A percentile compares a stretch with the other conserved stretches of the same genome.
phyloP scores from a whole-genome alignment of 1,140 invertebrate species.

The Amphibalanus amphitrite region DNA sequence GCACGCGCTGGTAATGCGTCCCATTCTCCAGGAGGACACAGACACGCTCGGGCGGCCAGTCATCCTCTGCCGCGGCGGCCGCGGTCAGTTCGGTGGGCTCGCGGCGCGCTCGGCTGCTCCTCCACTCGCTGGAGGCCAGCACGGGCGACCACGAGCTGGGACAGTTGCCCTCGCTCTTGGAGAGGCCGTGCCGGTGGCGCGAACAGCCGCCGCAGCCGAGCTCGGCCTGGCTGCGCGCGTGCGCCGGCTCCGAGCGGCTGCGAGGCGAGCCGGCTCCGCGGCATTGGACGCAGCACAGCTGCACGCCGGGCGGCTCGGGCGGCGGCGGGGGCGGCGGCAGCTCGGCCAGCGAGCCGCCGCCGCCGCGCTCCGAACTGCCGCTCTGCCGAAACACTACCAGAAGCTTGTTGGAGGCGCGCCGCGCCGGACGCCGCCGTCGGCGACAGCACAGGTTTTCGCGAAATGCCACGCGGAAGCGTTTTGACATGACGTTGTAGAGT shows the following conservation, averaged over 20 bases:
- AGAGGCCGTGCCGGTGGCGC: not conserved
- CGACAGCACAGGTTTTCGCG: constrained; percentile 10
- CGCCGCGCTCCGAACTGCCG: not conserved
- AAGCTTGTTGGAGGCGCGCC: not conserved
- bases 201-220: not conserved
- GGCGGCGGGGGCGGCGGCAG: not conserved
- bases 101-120: no score
- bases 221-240: not conserved
- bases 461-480: constrained; percentile 38
- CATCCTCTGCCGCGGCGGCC: not conserved
- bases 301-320: not conserved
- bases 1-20: not conserved
- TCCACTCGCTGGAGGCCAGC: not conserved
- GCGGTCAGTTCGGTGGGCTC: not conserved
- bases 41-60: no score
- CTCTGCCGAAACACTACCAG: not conserved
- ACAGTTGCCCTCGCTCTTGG: not conserved
- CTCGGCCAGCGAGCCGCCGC: not conserved
- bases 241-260: not conserved
- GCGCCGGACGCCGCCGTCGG: no score
- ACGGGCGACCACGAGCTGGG: not conserved
- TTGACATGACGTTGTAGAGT: constrained; percentile 41
- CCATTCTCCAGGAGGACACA: not conserved
- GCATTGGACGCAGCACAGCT: not conserved
- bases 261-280: not conserved